These are phyloP conservation scores for Limenitis camilla DNA, from an alignment of 2,888 invertebrate genomes.

Conservation along the genomic window DNA sequence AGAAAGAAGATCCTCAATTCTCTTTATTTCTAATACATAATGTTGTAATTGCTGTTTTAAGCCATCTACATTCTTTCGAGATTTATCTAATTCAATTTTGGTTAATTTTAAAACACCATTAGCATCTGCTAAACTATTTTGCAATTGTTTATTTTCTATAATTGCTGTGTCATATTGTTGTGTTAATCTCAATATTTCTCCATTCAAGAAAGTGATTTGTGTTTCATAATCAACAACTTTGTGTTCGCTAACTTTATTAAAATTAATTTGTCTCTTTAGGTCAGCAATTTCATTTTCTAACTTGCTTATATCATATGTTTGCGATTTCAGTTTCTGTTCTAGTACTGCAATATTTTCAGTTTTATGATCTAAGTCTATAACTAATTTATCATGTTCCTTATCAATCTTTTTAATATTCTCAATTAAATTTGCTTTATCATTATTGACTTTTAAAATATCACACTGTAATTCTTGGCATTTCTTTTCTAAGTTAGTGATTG, in stretches of 20 bases:
- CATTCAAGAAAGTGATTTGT: constrained; percentile 74
- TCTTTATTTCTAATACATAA: constrained; percentile 86
- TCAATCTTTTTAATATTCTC: constrained; percentile 78
- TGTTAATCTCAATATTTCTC: constrained; percentile 73
- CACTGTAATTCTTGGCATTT: constrained; percentile 75
- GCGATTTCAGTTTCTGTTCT: constrained; percentile 78
- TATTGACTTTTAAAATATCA: constrained; percentile 75
- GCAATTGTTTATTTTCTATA: constrained; percentile 82
- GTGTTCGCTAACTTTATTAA: constrained; percentile 63
- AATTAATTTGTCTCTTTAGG: constrained; percentile 69
- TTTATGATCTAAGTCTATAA: constrained; percentile 81
- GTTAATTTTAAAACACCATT: constrained; percentile 77
- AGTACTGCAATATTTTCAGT: constrained; percentile 79
- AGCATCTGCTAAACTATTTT: constrained; percentile 80
- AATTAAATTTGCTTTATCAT: constrained; percentile 78
- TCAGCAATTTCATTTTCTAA: constrained; percentile 73
- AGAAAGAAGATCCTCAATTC: constrained; percentile 84
- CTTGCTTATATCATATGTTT: constrained; percentile 69
- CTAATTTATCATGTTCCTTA: constrained; percentile 79
- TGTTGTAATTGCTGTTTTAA: constrained; percentile 85
- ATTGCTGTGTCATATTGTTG: constrained; percentile 75
- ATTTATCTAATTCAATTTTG: constrained; percentile 79
- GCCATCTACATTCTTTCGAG: constrained; percentile 81
- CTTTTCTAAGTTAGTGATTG: constrained; percentile 72
- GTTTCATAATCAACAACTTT: constrained; percentile 63